phyloP scores from a whole-genome alignment of 2,888 invertebrate genomes.

The Anorthoa munda region DNA sequence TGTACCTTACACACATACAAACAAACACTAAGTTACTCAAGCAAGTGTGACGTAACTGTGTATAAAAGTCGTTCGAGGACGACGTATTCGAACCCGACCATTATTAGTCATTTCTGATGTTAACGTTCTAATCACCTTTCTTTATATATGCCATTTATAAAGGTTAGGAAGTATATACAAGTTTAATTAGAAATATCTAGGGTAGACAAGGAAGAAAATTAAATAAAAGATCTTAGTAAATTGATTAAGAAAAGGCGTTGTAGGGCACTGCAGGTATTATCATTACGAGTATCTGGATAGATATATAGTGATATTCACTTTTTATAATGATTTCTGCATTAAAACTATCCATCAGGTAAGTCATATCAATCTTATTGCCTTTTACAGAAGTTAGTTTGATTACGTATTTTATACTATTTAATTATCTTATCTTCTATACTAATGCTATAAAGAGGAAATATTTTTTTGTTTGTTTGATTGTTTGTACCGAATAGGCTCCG shows the following conservation, averaged over 20 bases:
- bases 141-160: slow-evolving; percentile 36
- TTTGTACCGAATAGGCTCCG: too few species aligned
- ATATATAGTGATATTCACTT: background rate
- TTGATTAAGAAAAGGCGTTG: slow-evolving; percentile 32
- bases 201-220: slow-evolving; percentile 33
- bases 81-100: slow-evolving; percentile 50
- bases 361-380: background rate
- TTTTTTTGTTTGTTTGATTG: too few species aligned
- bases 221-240: slow-evolving; percentile 35
- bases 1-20: slow-evolving; percentile 35
- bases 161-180: slow-evolving; percentile 46
- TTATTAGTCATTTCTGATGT: slow-evolving; percentile 56
- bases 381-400: too few species aligned
- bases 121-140: slow-evolving; percentile 61
- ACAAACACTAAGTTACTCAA: slow-evolving; percentile 19
- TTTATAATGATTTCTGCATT: background rate
- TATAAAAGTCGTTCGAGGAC: slow-evolving; percentile 79
- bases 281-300: slow-evolving; percentile 3
- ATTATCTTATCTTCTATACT: too few species aligned
- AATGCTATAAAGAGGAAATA: too few species aligned
- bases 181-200: slow-evolving; percentile 53
- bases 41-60: slow-evolving; percentile 73
- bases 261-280: background rate
- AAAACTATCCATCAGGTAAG: background rate
- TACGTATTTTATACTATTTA: too few species aligned